Evolutionary conservation across 2,888 invertebrate species (phyloP).

Genomic region (Malacosoma neustria): DNA sequence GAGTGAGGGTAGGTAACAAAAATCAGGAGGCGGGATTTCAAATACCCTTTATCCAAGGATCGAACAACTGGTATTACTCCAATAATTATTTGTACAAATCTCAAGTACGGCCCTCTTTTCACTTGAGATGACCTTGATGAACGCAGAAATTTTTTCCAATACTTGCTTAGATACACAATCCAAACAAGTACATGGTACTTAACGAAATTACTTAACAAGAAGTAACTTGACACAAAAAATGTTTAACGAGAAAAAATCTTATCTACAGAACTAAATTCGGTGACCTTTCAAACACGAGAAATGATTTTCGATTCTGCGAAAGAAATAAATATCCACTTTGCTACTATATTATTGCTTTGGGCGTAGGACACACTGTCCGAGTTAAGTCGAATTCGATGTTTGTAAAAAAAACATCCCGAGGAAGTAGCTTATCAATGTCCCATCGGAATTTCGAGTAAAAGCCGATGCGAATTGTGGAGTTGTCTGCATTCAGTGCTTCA

Average conservation of each 20-base stretch:
- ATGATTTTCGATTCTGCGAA: background rate
- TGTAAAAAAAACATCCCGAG: no score
- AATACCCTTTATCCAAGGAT: no score
- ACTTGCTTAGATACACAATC: background rate
- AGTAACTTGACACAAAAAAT: background rate
- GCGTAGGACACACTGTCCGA: background rate
- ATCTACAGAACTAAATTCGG: background rate
- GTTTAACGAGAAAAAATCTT: background rate
- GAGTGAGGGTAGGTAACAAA: no score
- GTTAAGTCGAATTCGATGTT: background rate
- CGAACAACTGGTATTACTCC: no score
- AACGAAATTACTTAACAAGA: background rate
- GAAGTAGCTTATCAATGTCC: no score
- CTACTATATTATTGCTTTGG: background rate
- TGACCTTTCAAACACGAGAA: background rate
- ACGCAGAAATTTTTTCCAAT: background rate
- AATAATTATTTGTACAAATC: no score
- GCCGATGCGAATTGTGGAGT: no score
- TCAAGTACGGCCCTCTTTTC: no score
- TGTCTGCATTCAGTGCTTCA: no score
- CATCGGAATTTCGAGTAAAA: no score
- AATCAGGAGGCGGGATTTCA: no score
- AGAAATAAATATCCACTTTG: slow-evolving; percentile 17
- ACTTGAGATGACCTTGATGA: no score
- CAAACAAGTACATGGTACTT: background rate